These are phyloP conservation scores for Anoncus sp. DNA, from an alignment of 2,888 invertebrate species.

Conservation along the genomic window DNA sequence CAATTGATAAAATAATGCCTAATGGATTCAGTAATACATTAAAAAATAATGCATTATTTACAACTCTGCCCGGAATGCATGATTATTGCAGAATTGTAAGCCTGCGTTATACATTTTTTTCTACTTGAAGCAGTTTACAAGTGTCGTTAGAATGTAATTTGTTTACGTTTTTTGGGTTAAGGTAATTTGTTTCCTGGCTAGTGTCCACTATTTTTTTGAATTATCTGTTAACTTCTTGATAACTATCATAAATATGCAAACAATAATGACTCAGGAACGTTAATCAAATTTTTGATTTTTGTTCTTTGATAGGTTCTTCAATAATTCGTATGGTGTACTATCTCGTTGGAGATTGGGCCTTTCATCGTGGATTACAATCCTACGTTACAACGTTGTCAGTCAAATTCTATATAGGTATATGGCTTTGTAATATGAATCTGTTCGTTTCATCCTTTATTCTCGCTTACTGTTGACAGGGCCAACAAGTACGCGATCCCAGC, in stretches of 20 bases:
- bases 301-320: constrained; percentile 41
- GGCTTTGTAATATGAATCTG: neutral
- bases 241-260: neutral
- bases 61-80: no score
- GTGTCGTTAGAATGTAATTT: no score
- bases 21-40: no score
- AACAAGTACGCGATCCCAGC: constrained; percentile 76
- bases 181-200: neutral
- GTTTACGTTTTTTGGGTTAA: no score
- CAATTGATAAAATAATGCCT: no score
- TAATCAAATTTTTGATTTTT: neutral
- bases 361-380: constrained; percentile 53
- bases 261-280: neutral
- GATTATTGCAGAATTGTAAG: no score
- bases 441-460: neutral
- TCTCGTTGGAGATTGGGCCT: constrained; percentile 52
- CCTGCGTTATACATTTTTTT: no score
- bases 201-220: no score
- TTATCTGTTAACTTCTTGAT: no score
- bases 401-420: neutral
- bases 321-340: constrained; percentile 60
- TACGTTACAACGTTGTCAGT: constrained; percentile 52
- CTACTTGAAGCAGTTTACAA: no score
- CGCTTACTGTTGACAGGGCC: constrained; percentile 41
- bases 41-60: no score